Evolutionary conservation across 2,797 vertebrate genomes (phyloP).

Genomic region (Chanos chanos): DNA sequence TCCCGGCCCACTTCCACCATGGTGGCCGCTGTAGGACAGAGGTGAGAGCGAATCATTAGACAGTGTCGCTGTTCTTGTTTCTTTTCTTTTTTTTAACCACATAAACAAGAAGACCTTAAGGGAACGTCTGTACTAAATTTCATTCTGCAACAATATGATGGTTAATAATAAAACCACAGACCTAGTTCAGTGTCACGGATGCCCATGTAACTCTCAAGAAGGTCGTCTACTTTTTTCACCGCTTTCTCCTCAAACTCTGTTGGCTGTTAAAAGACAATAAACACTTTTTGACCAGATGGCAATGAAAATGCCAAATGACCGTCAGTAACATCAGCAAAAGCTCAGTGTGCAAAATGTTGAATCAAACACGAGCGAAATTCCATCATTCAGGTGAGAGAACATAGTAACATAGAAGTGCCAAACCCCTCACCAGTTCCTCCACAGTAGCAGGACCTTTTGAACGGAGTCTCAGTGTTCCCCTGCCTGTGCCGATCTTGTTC

Average conservation of each 20-base stretch:
- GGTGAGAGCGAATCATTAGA: not conserved
- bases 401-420: no score
- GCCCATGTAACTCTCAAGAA: slow-evolving; percentile 95
- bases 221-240: slow-evolving; percentile 87
- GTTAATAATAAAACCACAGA: slow-evolving; percentile 56
- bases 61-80: no score
- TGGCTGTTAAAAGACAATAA: slow-evolving; percentile 67
- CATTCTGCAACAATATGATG: not conserved
- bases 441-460: slow-evolving; percentile 87
- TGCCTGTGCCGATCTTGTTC: slow-evolving; percentile 77
- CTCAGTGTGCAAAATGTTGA: no score
- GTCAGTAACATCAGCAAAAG: not conserved
- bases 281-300: no score
- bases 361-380: no score
- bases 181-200: slow-evolving; percentile 92
- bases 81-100: no score
- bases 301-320: not conserved
- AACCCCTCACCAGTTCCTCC: slow-evolving; percentile 84
- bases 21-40: slow-evolving; percentile 78
- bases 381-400: no score
- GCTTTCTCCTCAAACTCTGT: slow-evolving; percentile 89
- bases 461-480: slow-evolving; percentile 86
- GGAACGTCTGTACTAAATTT: no score
- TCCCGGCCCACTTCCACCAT: slow-evolving; percentile 96
- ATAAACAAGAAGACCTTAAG: no score